Evolutionary conservation across 2,113 vertebrate species (phyloP).

Genomic region (Dromiciops gliroides): DNA sequence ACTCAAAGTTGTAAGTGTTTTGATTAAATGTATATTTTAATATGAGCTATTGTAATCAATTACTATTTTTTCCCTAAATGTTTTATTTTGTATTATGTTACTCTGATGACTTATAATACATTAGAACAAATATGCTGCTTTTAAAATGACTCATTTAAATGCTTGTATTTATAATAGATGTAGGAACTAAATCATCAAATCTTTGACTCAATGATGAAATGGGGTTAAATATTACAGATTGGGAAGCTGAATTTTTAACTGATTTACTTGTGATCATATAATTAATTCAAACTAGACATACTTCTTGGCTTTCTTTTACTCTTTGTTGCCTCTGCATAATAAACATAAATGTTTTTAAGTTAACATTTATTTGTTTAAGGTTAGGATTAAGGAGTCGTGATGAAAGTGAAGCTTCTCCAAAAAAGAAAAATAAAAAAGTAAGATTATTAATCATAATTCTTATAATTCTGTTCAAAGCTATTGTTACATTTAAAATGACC

Average conservation of each 20-base stretch:
- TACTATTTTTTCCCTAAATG: conserved; percentile 25
- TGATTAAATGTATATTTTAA: conserved; percentile 27
- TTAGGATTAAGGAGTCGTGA: conserved; percentile 69
- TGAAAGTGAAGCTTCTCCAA: conserved; percentile 60
- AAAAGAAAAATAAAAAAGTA: conserved; percentile 81
- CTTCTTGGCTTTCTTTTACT: not conserved
- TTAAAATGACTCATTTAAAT: not conserved
- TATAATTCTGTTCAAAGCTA: conserved; percentile 14
- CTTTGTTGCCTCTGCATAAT: conserved; percentile 24
- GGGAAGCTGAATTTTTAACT: not conserved
- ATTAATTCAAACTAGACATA: conserved; percentile 2
- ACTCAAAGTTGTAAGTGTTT: conserved; percentile 73
- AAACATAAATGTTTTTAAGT: conserved; percentile 33
- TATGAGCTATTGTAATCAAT: not conserved
- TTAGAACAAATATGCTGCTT: not conserved
- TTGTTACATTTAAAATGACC: conserved; percentile 24
- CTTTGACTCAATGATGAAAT: not conserved
- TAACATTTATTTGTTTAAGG: conserved; percentile 70
- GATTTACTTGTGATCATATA: conserved; percentile 36
- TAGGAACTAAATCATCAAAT: not conserved
- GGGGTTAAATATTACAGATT: not conserved
- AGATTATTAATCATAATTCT: conserved; percentile 46
- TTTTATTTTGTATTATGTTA: conserved; percentile 1
- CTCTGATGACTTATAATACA: conserved; percentile 32
- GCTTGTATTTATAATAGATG: not conserved